A percentile compares a stretch with the other conserved stretches of the same genome.
Conservation (phyloP, 2,888 invertebrate species). For the Xiphydria camelus region DNA sequence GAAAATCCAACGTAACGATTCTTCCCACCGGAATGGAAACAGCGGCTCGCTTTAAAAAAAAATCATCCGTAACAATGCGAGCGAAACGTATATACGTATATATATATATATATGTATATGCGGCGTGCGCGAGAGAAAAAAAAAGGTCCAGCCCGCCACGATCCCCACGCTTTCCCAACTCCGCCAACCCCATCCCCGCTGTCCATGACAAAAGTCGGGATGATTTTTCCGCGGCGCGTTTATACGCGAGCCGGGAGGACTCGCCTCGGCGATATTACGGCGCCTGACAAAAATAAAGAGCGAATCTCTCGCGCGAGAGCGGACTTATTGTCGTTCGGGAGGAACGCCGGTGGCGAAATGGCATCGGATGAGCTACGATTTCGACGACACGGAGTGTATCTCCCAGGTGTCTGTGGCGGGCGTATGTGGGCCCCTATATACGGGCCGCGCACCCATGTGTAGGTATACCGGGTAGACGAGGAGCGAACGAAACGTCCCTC, state of each 20-base stretch:
- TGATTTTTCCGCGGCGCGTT: conserved; percentile 34
- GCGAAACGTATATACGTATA: neutral
- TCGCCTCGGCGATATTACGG: conserved; percentile 1
- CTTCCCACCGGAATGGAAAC: too few species aligned
- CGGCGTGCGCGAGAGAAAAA: conserved; percentile 21
- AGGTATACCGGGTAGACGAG: too few species aligned
- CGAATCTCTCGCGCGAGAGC: conserved; percentile 34
- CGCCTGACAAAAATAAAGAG: conserved; percentile 32
- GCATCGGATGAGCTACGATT: conserved; percentile 32
- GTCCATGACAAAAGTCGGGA: too few species aligned
- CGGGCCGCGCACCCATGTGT: too few species aligned
- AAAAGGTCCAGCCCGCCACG: conserved; percentile 12
- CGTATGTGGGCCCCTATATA: too few species aligned
- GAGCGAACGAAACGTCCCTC: conserved; percentile 6
- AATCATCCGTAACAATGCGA: too few species aligned
- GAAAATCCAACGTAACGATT: too few species aligned
- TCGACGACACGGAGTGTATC: conserved; percentile 26
- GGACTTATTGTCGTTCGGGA: conserved; percentile 33
- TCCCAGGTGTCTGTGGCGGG: neutral
- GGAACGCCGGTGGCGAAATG: conserved; percentile 11
- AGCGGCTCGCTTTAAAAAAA: too few species aligned
- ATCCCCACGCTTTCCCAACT: conserved; percentile 5
- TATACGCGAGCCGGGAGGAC: too few species aligned
- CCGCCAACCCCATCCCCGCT: conserved; percentile 10
- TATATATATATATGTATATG: neutral